Percentiles rank a stretch among this genome's conserved stretches.
These are phyloP conservation scores for Sphaerophoria taeniata DNA, from an alignment of 2,888 invertebrate species.

Conservation along the genomic window DNA sequence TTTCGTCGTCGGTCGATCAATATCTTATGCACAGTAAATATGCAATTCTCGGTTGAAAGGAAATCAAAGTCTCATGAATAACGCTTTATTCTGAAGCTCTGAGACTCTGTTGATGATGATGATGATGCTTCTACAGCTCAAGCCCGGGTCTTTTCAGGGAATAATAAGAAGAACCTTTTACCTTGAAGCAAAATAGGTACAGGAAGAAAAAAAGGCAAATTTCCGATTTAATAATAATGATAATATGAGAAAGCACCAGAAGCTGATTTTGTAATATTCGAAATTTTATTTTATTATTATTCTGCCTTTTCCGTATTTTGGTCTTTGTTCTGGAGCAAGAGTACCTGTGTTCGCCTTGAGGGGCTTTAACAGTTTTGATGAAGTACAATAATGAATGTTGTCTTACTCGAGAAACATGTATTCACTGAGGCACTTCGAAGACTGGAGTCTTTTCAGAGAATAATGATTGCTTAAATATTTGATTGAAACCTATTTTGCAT, in stretches of 20 bases:
- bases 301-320: background rate
- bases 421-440: background rate
- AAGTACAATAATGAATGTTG: slow-evolving; percentile 54
- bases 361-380: background rate
- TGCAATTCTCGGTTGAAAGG: slow-evolving; percentile 63
- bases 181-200: slow-evolving; percentile 27
- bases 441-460: background rate
- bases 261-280: slow-evolving; percentile 37
- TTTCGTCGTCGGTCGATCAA: slow-evolving; percentile 14
- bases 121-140: background rate
- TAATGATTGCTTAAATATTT: slow-evolving; percentile 13
- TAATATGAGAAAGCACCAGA: background rate
- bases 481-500: slow-evolving; percentile 20
- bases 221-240: slow-evolving; percentile 36
- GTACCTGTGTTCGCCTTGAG: background rate
- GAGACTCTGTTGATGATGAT: background rate
- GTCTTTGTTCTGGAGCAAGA: background rate
- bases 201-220: slow-evolving; percentile 15
- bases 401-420: slow-evolving; percentile 12
- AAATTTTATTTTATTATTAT: slow-evolving; percentile 9
- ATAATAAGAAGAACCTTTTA: slow-evolving; percentile 20
- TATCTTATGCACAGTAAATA: slow-evolving; percentile 68
- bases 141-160: background rate
- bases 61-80: slow-evolving; percentile 63
- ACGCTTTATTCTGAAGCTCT: background rate